Evolutionary conservation across 2,113 vertebrate genomes (phyloP), one percentile per base, ranked within the genome.

Genomic region (Chaetops frenatus): DNA sequence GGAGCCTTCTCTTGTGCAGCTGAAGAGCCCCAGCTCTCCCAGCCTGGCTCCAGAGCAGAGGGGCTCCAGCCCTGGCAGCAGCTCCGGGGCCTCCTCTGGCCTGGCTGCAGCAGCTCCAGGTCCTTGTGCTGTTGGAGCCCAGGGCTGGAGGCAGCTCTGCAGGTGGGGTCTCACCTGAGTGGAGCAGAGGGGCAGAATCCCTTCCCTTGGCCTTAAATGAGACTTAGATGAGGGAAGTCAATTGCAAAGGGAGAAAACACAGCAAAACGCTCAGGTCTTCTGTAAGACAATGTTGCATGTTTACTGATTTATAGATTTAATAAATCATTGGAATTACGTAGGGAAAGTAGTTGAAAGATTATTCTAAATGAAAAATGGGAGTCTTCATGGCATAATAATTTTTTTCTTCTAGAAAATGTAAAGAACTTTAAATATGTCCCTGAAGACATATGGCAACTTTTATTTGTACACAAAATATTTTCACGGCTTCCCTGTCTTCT

Each of bases 361-460:
- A 62, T 18, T 64, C 70, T 25, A 4, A 50, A 51, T 61, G 7
- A 53, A 36, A 76, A 64, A 33, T 11, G 6, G 5, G 16, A 35
- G 9, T 33, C 19, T 40, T 58, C 28, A 25, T 19, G 13, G 31
- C 38, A 31, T 22, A 50, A 33, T 4, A 1, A 15, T 25, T 50
- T 70, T 70, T 24, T 72, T 16, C 22, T 15, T 27, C 36, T 6
- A 15, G 7, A 48, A n/a, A 67, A 42, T 44, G 22, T 27, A 18
- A 4, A 10, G 21, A n/a, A 28, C 36, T 51, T 51, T 23, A 33
- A 58, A 33, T n/a, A 10, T 19, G 13, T 44, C 38, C 17, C 1
- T 21, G n/a, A 64, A 64, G 54, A 53, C 7, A 14, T 6, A 27
- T 0, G 0, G 18, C 21, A 29, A 5, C 22, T 72, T 81, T n/a